A percentile compares a stretch with the other conserved stretches of the same genome.
Conservation (phyloP, 2,113 vertebrate genomes). For the Grammomys dolichurus region DNA sequence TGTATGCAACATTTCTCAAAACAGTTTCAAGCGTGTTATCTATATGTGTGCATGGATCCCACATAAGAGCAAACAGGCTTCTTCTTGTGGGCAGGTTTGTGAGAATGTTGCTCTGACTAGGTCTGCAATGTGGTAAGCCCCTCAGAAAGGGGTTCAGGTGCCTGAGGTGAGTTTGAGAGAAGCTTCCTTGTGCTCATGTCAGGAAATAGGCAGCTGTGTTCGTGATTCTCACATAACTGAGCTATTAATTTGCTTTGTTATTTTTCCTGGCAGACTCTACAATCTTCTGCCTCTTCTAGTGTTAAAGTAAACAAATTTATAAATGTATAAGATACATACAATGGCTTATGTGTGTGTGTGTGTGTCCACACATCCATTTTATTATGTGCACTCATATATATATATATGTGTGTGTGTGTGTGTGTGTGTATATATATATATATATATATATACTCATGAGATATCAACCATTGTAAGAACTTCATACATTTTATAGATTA, state of each 20-base stretch:
- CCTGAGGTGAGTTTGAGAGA: neutral
- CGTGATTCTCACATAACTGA: neutral
- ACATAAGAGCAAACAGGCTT: neutral
- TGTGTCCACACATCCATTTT: too few relatives aligned
- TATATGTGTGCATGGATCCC: neutral
- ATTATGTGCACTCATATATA: too few relatives aligned
- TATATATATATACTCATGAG: neutral
- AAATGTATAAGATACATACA: neutral
- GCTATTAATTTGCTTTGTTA: slow-evolving; percentile 19
- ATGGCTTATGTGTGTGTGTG: neutral
- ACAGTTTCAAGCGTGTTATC: neutral
- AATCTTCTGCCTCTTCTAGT: slow-evolving; percentile 25
- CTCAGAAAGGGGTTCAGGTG: neutral
- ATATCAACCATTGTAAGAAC: neutral
- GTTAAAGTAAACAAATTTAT: slow-evolving; percentile 15
- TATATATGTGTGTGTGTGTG: too few relatives aligned
- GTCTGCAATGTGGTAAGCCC: neutral
- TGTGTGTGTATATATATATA: too few relatives aligned
- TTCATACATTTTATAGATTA: neutral
- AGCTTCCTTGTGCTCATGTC: neutral
- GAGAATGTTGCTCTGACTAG: neutral
- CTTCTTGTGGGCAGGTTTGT: neutral
- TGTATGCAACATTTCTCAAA: neutral
- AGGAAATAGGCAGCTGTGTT: slow-evolving; percentile 13
- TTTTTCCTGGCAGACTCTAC: slow-evolving; percentile 28